Conservation (phyloP, 1,140 invertebrate genomes). For the Pomacea maculata region DNA sequence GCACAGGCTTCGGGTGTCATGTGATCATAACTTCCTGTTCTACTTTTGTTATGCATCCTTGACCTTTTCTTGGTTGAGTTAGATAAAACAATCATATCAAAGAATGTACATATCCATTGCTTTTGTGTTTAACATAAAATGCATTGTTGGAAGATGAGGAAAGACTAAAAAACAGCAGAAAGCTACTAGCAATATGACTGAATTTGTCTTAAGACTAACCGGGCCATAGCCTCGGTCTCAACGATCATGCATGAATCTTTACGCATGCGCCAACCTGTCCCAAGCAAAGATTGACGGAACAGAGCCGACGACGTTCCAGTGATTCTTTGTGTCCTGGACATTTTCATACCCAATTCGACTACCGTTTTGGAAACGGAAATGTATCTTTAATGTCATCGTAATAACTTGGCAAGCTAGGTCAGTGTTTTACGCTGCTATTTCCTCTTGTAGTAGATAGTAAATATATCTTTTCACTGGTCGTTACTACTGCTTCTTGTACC, state of each 20-base stretch:
- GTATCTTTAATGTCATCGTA: constrained; percentile 1
- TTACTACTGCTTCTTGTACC: background rate
- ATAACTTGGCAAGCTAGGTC: background rate
- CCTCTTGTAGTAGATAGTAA: background rate
- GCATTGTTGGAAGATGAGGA: background rate
- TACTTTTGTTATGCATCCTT: constrained; percentile 2
- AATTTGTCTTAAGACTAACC: background rate
- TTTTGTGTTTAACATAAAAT: background rate
- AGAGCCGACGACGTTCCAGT: constrained; percentile 19
- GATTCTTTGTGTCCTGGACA: constrained; percentile 20
- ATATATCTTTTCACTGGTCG: background rate
- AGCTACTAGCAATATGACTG: background rate
- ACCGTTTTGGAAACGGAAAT: constrained; percentile 1
- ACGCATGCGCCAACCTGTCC: constrained; percentile 23
- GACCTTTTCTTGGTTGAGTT: constrained; percentile 11
- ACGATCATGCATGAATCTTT: constrained; percentile 1
- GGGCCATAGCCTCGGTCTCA: constrained; percentile 14
- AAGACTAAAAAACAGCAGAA: background rate
- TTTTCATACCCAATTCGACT: background rate
- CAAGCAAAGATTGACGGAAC: constrained; percentile 10
- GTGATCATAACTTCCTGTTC: constrained; percentile 24
- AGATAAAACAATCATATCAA: background rate
- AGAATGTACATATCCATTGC: background rate
- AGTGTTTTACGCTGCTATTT: background rate
- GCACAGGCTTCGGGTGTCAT: constrained; percentile 7